phyloP scores from a whole-genome alignment of 2,113 vertebrate species.

The Clinocottus analis region DNA sequence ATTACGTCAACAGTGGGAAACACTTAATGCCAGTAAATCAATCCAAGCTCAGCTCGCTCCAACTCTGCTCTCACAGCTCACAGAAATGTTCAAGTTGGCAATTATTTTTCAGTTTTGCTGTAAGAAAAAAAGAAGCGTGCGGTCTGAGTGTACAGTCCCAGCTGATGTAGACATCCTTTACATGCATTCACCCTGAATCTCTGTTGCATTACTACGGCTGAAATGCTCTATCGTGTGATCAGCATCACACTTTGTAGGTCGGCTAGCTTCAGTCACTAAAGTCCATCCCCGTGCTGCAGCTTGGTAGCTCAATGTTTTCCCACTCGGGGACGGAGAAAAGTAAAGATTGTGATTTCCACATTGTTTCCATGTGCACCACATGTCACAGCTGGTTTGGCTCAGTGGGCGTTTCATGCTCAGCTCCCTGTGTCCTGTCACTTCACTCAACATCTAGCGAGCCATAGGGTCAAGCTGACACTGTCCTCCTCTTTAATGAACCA shows the following conservation, averaged over 20 bases:
- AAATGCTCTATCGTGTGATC: slow-evolving; percentile 20
- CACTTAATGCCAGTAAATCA: slow-evolving; percentile 54
- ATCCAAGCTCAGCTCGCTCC: slow-evolving; percentile 27
- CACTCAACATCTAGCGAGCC: slow-evolving; percentile 34
- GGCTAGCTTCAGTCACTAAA: neutral
- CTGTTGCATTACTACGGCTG: slow-evolving; percentile 13
- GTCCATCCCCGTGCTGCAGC: neutral
- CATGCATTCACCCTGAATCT: slow-evolving; percentile 24
- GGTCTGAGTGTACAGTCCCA: slow-evolving; percentile 4
- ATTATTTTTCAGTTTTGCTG: slow-evolving; percentile 39
- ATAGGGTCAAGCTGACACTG: slow-evolving; percentile 50
- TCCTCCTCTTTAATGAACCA: slow-evolving; percentile 74
- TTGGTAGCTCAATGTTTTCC: neutral
- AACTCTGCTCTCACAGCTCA: slow-evolving; percentile 44
- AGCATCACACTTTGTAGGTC: slow-evolving; percentile 19
- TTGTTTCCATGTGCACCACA: slow-evolving; percentile 20
- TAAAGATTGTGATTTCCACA: slow-evolving; percentile 15
- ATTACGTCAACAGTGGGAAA: slow-evolving; percentile 64
- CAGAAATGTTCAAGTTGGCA: slow-evolving; percentile 47
- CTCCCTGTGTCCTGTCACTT: slow-evolving; percentile 57
- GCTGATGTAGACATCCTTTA: slow-evolving; percentile 41
- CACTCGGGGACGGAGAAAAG: neutral
- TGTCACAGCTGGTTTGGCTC: slow-evolving; percentile 65
- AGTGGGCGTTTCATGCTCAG: slow-evolving; percentile 32
- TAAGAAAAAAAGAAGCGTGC: neutral